phyloP scores from a whole-genome alignment of 2,113 vertebrate species.

The Synchiropus splendidus region DNA sequence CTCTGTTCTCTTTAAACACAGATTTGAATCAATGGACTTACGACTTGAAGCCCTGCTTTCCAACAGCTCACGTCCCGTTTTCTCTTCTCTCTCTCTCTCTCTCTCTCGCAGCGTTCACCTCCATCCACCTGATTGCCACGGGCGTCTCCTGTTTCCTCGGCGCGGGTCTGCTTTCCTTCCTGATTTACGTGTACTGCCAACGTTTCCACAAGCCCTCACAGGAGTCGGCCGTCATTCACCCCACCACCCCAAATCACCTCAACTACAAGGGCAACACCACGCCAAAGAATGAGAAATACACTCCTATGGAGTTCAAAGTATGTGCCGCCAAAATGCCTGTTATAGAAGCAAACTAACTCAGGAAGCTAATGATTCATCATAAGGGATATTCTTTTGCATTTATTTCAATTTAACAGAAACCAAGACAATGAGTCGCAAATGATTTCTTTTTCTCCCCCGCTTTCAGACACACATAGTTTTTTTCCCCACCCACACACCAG shows the following conservation, averaged over 20 bases:
- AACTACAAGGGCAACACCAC: slow-evolving; percentile 95
- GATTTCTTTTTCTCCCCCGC: slow-evolving; percentile 22
- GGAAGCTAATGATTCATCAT: slow-evolving; percentile 20
- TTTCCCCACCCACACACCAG: slow-evolving; percentile 27
- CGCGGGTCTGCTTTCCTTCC: slow-evolving; percentile 88
- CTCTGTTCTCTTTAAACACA: too few relatives aligned
- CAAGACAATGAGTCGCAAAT: slow-evolving; percentile 32
- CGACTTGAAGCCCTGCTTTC: too few relatives aligned
- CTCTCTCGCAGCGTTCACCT: slow-evolving; percentile 76
- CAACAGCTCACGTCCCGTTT: too few relatives aligned
- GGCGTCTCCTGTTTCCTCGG: slow-evolving; percentile 93
- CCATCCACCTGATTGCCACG: slow-evolving; percentile 91
- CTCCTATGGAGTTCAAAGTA: slow-evolving; percentile 99
- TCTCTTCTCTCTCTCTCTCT: slow-evolving; percentile 16
- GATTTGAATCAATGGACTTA: too few relatives aligned
- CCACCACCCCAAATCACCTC: slow-evolving; percentile 94
- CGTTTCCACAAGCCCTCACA: slow-evolving; percentile 90
- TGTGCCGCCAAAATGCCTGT: neutral
- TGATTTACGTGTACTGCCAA: slow-evolving; percentile 89
- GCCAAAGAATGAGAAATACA: slow-evolving; percentile 98
- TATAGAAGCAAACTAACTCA: neutral
- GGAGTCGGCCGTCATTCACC: slow-evolving; percentile 91
- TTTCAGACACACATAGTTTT: slow-evolving; percentile 7
- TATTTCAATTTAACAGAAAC: slow-evolving; percentile 26
- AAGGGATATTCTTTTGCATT: too few relatives aligned